A percentile compares a stretch with the other conserved stretches of the same genome.
These are phyloP conservation scores for Telmatochromis sp. DNA, from an alignment of 2,113 vertebrate genomes.

Conservation along the genomic window DNA sequence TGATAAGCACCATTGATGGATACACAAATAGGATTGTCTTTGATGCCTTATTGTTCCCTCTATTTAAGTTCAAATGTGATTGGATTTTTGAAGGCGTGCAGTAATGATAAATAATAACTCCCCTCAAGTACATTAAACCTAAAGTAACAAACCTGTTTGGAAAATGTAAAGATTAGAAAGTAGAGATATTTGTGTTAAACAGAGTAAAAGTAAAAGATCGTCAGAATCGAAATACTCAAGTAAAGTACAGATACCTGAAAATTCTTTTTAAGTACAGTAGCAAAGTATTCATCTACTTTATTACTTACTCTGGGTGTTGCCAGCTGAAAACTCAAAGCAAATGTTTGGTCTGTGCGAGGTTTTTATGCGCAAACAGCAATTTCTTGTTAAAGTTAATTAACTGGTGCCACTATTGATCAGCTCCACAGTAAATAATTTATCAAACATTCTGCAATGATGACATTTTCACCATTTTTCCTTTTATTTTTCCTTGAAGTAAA, in stretches of 20 bases:
- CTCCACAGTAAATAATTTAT: neutral
- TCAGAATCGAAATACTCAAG: neutral
- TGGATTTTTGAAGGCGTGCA: neutral
- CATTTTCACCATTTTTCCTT: neutral
- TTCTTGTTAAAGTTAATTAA: neutral
- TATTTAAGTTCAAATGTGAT: neutral
- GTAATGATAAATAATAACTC: neutral
- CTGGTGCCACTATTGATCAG: neutral
- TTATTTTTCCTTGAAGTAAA: neutral
- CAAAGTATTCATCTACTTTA: neutral
- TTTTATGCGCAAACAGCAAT: neutral
- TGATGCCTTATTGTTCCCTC: neutral
- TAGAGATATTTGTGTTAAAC: neutral
- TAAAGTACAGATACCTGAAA: neutral
- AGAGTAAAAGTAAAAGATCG: neutral
- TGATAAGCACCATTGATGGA: neutral
- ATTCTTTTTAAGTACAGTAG: neutral
- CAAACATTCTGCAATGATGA: neutral
- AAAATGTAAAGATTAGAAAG: neutral
- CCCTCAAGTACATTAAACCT: neutral
- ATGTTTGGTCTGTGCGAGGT: neutral
- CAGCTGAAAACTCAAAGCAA: neutral
- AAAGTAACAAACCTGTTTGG: neutral
- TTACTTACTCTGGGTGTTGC: neutral
- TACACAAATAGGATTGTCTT: neutral